These are phyloP conservation scores for Myotis yumanensis DNA, from an alignment of 2,113 vertebrate species.

Conservation along the genomic window DNA sequence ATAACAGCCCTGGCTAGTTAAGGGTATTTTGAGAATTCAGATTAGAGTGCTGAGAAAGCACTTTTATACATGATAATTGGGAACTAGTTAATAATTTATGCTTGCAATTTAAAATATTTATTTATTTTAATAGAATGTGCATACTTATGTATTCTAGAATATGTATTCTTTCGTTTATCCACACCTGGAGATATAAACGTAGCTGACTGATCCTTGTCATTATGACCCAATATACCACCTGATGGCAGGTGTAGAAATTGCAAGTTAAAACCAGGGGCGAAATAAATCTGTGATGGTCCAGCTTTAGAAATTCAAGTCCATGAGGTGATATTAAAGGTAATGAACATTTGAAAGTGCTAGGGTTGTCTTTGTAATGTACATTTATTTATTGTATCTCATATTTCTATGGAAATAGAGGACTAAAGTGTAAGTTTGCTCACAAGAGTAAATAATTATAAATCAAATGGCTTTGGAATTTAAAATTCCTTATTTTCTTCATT, in stretches of 20 bases:
- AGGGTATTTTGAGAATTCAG: constrained; percentile 45
- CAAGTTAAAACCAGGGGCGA: neutral
- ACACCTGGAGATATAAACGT: neutral
- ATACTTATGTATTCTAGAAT: neutral
- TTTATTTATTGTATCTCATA: neutral
- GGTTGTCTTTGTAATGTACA: neutral
- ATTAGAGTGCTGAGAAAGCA: constrained; percentile 17
- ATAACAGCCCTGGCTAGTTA: neutral
- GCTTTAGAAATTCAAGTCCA: neutral
- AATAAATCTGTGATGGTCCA: neutral
- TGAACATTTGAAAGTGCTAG: neutral
- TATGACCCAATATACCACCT: constrained; percentile 27
- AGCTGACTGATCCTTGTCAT: neutral
- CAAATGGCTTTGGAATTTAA: neutral
- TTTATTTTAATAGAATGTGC: neutral
- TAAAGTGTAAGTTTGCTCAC: neutral
- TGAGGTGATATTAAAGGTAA: neutral
- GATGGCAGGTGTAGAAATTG: neutral
- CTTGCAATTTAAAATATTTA: constrained; percentile 8
- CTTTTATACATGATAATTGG: neutral
- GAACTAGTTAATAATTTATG: constrained; percentile 40
- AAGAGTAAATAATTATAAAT: constrained; percentile 16
- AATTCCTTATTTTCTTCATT: constrained; percentile 28
- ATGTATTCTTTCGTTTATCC: neutral
- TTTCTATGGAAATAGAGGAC: neutral